Percentiles rank a stretch among this genome's conserved stretches.
phyloP scores from a whole-genome alignment of 1,140 invertebrate genomes.

The Calycopis cecrops region DNA sequence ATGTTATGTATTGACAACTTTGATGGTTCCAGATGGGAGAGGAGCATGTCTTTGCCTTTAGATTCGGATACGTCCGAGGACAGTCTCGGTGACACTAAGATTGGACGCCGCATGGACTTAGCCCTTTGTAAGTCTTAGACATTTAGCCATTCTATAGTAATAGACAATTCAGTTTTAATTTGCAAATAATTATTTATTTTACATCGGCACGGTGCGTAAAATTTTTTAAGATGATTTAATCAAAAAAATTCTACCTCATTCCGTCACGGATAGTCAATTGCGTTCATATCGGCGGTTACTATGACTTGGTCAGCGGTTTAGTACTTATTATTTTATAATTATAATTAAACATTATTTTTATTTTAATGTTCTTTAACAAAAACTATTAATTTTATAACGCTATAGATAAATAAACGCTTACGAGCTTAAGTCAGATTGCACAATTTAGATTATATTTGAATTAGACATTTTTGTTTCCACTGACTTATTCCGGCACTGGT shows the following conservation, averaged over 20 bases:
- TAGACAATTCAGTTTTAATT: slow-evolving; percentile 66
- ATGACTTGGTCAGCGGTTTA: slow-evolving; percentile 34
- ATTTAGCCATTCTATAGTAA: slow-evolving; percentile 29
- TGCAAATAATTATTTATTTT: slow-evolving; percentile 69
- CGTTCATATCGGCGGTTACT: slow-evolving; percentile 1
- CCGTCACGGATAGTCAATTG: slow-evolving; percentile 8
- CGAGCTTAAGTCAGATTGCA: slow-evolving; percentile 6
- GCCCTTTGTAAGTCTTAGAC: slow-evolving; percentile 79
- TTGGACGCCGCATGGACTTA: slow-evolving; percentile 79
- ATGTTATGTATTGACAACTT: slow-evolving; percentile 3
- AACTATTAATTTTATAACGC: no score
- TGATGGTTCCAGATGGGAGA: slow-evolving; percentile 75
- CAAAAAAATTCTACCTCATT: slow-evolving; percentile 32
- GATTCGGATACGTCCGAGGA: slow-evolving; percentile 73
- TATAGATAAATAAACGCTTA: not conserved
- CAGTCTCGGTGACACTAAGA: slow-evolving; percentile 71
- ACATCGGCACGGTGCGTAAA: slow-evolving; percentile 62
- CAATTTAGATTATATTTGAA: not conserved
- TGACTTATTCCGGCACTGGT: slow-evolving; percentile 4
- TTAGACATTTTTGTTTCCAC: not conserved
- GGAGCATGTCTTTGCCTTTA: slow-evolving; percentile 81
- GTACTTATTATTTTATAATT: slow-evolving; percentile 2
- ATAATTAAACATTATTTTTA: slow-evolving; percentile 1
- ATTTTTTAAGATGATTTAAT: slow-evolving; percentile 32
- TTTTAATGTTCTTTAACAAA: no score